Evolutionary conservation across 1,140 invertebrate species (phyloP).

Genomic region (Zaprionus taronus): DNA sequence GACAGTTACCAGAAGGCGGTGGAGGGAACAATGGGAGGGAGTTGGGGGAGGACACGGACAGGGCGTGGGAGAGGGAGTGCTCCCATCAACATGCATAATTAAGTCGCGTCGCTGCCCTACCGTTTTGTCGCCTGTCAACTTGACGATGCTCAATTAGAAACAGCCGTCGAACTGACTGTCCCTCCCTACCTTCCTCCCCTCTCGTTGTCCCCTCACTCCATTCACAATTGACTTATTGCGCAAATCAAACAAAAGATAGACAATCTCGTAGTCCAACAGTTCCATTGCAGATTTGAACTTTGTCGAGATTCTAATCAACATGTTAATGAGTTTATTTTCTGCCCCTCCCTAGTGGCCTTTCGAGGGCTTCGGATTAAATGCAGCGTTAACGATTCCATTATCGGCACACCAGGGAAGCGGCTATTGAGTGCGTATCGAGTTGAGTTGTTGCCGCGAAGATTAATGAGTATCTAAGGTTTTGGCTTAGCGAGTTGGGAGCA

Average conservation of each 20-base stretch:
- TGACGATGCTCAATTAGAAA: conserved; percentile 71
- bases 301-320: conserved; percentile 57
- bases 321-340: conserved; percentile 65
- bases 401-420: conserved; percentile 21
- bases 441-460: conserved; percentile 17
- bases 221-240: conserved; percentile 70
- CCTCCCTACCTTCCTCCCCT: not conserved
- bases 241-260: conserved; percentile 71
- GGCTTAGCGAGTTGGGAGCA: no score
- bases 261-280: not conserved
- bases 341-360: conserved; percentile 19
- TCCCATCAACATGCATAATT: conserved; percentile 65
- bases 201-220: not conserved
- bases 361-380: conserved; percentile 44
- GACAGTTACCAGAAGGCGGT: conserved; percentile 23
- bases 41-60: not conserved
- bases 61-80: conserved; percentile 10
- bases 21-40: not conserved
- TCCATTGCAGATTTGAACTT: conserved; percentile 44
- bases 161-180: conserved; percentile 22
- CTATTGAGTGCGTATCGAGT: conserved; percentile 32
- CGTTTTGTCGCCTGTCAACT: conserved; percentile 67
- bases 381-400: conserved; percentile 33
- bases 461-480: conserved; percentile 10
- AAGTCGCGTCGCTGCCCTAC: conserved; percentile 59